phyloP scores from a whole-genome alignment of 2,888 invertebrate genomes.

The Rugalucina vietnamica region DNA sequence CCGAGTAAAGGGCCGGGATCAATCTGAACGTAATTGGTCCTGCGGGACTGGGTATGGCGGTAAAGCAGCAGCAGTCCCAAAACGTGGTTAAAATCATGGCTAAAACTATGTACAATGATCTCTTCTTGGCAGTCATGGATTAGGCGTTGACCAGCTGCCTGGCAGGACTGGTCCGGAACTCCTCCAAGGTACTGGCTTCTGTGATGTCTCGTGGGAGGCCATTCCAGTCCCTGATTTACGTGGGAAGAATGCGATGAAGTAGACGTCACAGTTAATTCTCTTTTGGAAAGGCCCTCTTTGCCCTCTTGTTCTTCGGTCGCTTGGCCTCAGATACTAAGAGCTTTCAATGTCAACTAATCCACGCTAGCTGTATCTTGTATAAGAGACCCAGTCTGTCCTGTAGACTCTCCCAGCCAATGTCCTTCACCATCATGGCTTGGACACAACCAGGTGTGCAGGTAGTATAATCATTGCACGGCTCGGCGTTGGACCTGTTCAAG shows the following conservation, averaged over 20 bases:
- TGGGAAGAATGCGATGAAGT: background rate
- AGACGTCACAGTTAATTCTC: background rate
- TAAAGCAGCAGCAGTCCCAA: no score
- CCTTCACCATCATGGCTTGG: no score
- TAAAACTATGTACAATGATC: no score
- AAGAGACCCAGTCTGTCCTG: background rate
- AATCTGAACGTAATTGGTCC: no score
- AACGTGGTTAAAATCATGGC: no score
- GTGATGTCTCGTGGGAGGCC: background rate
- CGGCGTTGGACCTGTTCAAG: background rate
- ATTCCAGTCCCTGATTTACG: background rate
- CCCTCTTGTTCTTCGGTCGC: no score
- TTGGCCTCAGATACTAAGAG: background rate
- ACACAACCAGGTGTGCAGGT: background rate
- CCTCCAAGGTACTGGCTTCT: background rate
- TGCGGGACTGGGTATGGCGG: no score
- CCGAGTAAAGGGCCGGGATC: no score
- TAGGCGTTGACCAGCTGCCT: background rate
- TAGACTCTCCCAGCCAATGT: no score
- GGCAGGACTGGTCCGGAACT: background rate
- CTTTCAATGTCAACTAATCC: background rate
- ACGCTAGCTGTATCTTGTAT: no score
- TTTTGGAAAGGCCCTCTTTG: no score
- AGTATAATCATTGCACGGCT: background rate
- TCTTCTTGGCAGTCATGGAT: background rate